Percentiles rank a stretch among this genome's conserved stretches.
These are phyloP conservation scores for Coregonus sp. DNA, from an alignment of 2,797 vertebrate genomes.

Conservation along the genomic window DNA sequence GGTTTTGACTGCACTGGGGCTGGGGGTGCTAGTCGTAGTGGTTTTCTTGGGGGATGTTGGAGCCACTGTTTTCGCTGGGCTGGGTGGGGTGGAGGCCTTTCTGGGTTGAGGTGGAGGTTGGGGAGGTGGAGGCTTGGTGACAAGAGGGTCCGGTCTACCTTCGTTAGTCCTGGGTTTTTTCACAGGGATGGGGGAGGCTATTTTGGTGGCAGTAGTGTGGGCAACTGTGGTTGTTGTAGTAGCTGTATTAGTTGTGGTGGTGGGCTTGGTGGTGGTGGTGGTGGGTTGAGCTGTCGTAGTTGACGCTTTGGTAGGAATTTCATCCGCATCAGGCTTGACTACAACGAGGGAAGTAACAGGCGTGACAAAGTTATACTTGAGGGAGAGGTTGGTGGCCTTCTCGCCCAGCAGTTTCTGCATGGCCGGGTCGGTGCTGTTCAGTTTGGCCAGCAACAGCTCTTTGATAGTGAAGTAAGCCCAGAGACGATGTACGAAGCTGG, in stretches of 20 bases:
- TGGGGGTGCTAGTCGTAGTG: constrained; percentile 39
- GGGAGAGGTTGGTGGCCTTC: constrained; percentile 83
- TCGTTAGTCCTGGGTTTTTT: constrained; percentile 59
- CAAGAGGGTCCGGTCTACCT: constrained; percentile 40
- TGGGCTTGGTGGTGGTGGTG: constrained; percentile 19
- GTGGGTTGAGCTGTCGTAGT: constrained; percentile 39
- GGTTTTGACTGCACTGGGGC: constrained; percentile 47
- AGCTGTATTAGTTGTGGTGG: constrained; percentile 39
- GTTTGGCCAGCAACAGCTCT: constrained; percentile 78
- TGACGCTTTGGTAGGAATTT: constrained; percentile 56
- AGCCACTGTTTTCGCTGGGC: constrained; percentile 41
- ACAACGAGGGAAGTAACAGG: constrained; percentile 85
- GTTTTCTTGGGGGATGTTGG: constrained; percentile 48
- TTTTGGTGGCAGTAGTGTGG: constrained; percentile 27
- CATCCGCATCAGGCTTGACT: constrained; percentile 77
- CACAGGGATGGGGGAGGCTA: neutral
- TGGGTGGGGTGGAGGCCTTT: constrained; percentile 32
- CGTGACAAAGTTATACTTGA: constrained; percentile 86
- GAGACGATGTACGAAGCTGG: constrained; percentile 78
- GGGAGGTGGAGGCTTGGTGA: constrained; percentile 40
- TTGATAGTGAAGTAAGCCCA: constrained; percentile 88
- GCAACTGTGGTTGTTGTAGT: constrained; percentile 27
- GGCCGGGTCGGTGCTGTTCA: constrained; percentile 70
- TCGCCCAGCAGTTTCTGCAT: constrained; percentile 73
- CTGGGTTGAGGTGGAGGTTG: constrained; percentile 44